Evolutionary conservation across 2,113 vertebrate genomes (phyloP).

Genomic region (Xiphophorus hellerii): DNA sequence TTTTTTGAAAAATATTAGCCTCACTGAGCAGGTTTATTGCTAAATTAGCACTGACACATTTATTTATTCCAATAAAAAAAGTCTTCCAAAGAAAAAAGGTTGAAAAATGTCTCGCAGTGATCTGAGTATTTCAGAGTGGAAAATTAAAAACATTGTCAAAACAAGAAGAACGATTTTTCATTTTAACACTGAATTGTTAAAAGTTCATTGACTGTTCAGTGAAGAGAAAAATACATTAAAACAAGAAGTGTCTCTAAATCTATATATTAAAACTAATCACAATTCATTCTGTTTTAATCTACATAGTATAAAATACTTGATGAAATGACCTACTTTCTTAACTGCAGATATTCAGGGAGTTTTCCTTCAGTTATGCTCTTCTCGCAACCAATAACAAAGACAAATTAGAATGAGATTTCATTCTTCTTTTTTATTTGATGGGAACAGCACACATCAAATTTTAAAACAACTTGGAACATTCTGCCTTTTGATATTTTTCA

Average conservation of each 20-base stretch:
- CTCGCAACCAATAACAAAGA: conserved; percentile 35
- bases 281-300: conserved; percentile 2
- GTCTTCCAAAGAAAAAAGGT: too few relatives aligned
- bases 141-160: neutral
- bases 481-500: conserved; percentile 18
- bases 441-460: conserved; percentile 2
- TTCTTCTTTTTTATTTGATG: conserved; percentile 37
- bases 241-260: conserved; percentile 4
- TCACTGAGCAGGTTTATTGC: too few relatives aligned
- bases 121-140: neutral
- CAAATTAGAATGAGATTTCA: conserved; percentile 21
- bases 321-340: neutral
- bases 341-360: conserved; percentile 15
- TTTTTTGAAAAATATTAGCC: too few relatives aligned
- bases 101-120: too few relatives aligned
- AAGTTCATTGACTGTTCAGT: neutral
- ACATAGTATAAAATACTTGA: conserved; percentile 2
- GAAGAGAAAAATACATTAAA: neutral
- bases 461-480: too few relatives aligned
- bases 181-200: conserved; percentile 2
- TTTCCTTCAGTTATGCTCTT: conserved; percentile 7
- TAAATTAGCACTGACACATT: too few relatives aligned
- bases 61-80: too few relatives aligned
- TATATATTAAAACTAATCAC: neutral
- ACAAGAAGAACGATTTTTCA: conserved; percentile 4